A percentile compares a stretch with the other conserved stretches of the same genome.
Conservation (phyloP, 2,113 vertebrate genomes). For the Indri indri region DNA sequence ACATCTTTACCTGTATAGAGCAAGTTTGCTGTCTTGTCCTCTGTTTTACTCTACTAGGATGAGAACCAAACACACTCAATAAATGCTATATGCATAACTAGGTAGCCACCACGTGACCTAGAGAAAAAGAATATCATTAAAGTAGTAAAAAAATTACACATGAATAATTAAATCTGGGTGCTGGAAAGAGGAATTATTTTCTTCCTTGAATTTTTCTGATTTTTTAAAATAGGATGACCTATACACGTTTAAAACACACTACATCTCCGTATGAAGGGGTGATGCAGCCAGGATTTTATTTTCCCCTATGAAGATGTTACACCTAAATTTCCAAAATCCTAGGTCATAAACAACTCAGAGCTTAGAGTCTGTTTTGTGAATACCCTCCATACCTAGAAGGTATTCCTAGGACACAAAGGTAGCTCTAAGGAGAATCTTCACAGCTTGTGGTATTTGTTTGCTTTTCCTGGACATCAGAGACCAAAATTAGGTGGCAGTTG, state of each 20-base stretch:
- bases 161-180: constrained; percentile 7
- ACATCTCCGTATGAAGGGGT: neutral
- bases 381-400: neutral
- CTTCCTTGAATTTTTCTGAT: neutral
- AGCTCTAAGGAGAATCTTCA: neutral
- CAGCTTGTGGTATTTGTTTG: neutral
- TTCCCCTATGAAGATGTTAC: neutral
- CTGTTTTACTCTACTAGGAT: neutral
- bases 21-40: neutral
- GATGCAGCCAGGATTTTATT: constrained; percentile 4
- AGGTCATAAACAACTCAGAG: neutral
- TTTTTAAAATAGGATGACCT: neutral
- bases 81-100: neutral
- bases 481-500: neutral
- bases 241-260: neutral
- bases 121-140: neutral
- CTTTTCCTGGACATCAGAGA: neutral
- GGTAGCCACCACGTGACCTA: neutral
- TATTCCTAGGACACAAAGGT: neutral
- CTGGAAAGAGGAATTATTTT: neutral
- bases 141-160: neutral
- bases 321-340: constrained; percentile 12
- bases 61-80: neutral
- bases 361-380: neutral
- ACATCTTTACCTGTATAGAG: neutral